These are phyloP conservation scores for Archilochus colubris DNA, from an alignment of 2,113 vertebrate genomes.

Conservation along the genomic window DNA sequence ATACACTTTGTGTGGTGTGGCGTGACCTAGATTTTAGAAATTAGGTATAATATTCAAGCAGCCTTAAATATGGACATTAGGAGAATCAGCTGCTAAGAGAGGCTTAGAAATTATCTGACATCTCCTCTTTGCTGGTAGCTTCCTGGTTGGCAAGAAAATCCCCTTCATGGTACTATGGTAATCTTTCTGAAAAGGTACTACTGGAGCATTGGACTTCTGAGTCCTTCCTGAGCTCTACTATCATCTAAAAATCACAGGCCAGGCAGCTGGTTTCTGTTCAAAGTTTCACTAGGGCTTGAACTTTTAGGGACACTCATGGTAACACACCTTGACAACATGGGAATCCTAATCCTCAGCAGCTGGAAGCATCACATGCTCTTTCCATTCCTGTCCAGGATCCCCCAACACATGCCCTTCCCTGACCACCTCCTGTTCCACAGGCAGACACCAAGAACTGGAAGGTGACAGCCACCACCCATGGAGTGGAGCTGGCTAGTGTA, in stretches of 20 bases:
- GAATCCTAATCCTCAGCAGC: neutral
- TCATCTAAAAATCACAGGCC: neutral
- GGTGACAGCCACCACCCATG: neutral
- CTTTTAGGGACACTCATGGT: neutral
- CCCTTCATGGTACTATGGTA: neutral
- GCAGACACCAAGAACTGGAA: neutral
- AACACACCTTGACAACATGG: neutral
- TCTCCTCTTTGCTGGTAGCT: neutral
- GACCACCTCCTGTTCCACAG: fast-evolving
- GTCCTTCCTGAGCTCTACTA: neutral
- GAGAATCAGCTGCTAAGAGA: neutral
- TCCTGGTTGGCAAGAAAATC: neutral
- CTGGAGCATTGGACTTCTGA: neutral
- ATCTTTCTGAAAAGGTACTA: neutral
- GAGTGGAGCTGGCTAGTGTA: neutral
- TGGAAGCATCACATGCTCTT: neutral
- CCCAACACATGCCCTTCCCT: neutral
- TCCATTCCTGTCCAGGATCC: neutral
- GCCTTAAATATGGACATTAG: neutral
- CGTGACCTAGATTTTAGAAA: neutral
- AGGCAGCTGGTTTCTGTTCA: neutral
- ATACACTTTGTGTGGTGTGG: neutral
- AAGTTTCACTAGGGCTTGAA: neutral
- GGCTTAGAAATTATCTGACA: neutral
- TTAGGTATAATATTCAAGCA: neutral